These are phyloP conservation scores for Sinhomidia bicolor DNA, from an alignment of 2,888 invertebrate genomes.

Conservation along the genomic window DNA sequence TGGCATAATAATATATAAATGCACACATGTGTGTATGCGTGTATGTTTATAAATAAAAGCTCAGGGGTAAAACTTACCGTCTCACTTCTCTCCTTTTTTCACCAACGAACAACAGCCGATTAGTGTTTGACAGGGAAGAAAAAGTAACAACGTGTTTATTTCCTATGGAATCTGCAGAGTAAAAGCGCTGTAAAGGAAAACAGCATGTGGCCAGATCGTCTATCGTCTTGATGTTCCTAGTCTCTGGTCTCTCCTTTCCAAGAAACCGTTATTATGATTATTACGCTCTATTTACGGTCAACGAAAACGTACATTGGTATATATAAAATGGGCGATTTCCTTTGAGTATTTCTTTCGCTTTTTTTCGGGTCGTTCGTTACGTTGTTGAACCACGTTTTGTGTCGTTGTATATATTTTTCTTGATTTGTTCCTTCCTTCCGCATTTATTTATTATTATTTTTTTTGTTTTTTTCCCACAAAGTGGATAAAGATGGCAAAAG, in stretches of 20 bases:
- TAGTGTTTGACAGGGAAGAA: conserved; percentile 70
- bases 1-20: background rate
- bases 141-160: conserved; percentile 64
- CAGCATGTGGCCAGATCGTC: conserved; percentile 69
- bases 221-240: conserved; percentile 17
- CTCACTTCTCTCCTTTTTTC: conserved; percentile 66
- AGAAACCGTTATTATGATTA: conserved; percentile 66
- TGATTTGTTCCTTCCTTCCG: conserved; percentile 7
- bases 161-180: conserved; percentile 54
- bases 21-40: too few species aligned
- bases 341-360: conserved; percentile 12
- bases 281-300: conserved; percentile 56
- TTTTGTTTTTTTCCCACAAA: conserved; percentile 51
- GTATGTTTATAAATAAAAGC: too few species aligned
- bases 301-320: conserved; percentile 40
- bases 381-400: background rate
- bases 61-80: conserved; percentile 55
- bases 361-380: background rate
- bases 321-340: conserved; percentile 69
- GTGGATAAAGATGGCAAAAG: conserved; percentile 71
- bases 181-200: conserved; percentile 55
- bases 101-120: conserved; percentile 64
- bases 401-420: conserved; percentile 25
- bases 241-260: conserved; percentile 26
- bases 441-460: too few species aligned